Evolutionary conservation across 2,888 invertebrate genomes (phyloP), one percentile per base, ranked within the genome.

Genomic region (Macroteleia sp.): DNA sequence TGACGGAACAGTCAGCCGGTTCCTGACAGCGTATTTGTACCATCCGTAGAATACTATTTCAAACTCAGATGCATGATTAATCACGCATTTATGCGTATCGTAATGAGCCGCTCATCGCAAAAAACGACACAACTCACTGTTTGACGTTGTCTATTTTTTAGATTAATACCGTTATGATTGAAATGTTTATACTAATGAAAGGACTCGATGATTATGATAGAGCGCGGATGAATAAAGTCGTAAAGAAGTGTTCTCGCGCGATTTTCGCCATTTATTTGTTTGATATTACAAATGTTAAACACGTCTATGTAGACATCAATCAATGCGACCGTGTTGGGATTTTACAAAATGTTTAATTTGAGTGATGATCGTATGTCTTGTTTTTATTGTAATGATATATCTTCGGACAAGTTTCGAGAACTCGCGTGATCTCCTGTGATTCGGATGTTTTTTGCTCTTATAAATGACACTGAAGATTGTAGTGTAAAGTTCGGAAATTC

Each of bases 1-100:
- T 75, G 75, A 75, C 69, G 75, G 75, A 67, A 67, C 61, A 62
- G 61, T 75, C 69, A 20, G 75, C 48, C 34, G 30, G 42, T 30
- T 67, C 22, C 50, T 75, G 75, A 75, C 75, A 75, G 75, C 69
- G 36, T 62, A 75, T 75, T 75, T 75, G 75, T 75, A 69, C 62
- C 62, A 42, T 32, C 75, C 44, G 50, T 32, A 46, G 10, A 54
- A 17, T 41, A 57, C 46, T 69, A 57, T 69, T 50, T 62, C 64
- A 76, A 50, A 62, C 67, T 52, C 19, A 42, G 19, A 50, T 57
- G 50, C 39, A 16, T 62, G 62, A 76, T 76, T 69, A 69, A 75
- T 75, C 69, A 69, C 67, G 52, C 54, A 48, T 75, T 75, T 67
- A 67, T 74, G 59, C 44, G 59, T 59, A 57, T 57, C 62, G 32